Conservation (phyloP, 1,140 invertebrate species). For the Cyrtorhinus lividipennis region DNA sequence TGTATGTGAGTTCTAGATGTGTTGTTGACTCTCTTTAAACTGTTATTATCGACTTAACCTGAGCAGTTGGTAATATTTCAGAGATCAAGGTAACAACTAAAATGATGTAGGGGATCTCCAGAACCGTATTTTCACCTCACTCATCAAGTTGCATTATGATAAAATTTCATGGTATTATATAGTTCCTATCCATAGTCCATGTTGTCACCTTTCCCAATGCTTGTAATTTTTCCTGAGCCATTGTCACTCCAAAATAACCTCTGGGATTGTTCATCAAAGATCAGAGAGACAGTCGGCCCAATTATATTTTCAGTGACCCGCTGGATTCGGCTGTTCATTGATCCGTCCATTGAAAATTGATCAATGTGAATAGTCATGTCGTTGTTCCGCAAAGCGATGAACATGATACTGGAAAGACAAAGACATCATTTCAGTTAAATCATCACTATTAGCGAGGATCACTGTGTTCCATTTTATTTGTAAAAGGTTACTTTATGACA, state of each 20-base stretch:
- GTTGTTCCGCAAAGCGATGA: slow-evolving; percentile 38
- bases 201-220: slow-evolving; percentile 36
- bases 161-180: too few relatives aligned
- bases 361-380: slow-evolving; percentile 38
- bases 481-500: slow-evolving; percentile 14
- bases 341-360: slow-evolving; percentile 40
- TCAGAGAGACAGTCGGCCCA: slow-evolving; percentile 36
- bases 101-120: too few relatives aligned
- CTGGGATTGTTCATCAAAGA: slow-evolving; percentile 35
- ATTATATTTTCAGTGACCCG: slow-evolving; percentile 35
- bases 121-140: too few relatives aligned
- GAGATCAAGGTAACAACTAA: too few relatives aligned
- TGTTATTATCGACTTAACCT: too few relatives aligned
- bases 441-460: neutral
- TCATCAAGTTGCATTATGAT: too few relatives aligned
- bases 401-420: slow-evolving; percentile 40
- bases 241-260: slow-evolving; percentile 41
- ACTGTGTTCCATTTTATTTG: neutral
- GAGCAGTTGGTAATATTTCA: too few relatives aligned
- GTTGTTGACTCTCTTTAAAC: too few relatives aligned
- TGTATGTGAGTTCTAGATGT: too few relatives aligned
- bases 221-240: slow-evolving; percentile 37
- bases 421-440: neutral
- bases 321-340: slow-evolving; percentile 30
- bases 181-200: too few relatives aligned